Evolutionary conservation across 2,888 invertebrate species (phyloP).

Genomic region (Bedellia somnulentella): DNA sequence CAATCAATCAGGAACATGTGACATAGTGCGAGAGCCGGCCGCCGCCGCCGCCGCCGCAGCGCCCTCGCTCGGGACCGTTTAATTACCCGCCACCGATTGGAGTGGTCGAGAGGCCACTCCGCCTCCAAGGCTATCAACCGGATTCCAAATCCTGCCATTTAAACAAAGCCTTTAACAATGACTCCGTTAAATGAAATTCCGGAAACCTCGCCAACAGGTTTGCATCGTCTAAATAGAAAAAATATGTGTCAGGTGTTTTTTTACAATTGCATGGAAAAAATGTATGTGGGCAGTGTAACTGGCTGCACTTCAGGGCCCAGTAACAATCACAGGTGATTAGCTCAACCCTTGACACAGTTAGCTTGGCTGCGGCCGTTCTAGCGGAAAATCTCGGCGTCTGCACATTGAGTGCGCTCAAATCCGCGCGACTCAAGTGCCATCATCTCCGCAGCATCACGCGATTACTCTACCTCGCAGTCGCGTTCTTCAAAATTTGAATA

Average conservation of each 20-base stretch:
- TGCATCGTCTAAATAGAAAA: background rate
- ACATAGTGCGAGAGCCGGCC: background rate
- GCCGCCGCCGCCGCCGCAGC: conserved; percentile 10
- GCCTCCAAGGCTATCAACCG: conserved; percentile 55
- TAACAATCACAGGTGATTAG: conserved; percentile 47
- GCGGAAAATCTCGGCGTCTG: conserved; percentile 48
- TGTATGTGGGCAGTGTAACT: no score
- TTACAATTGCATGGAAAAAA: no score
- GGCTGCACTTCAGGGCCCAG: conserved; percentile 33
- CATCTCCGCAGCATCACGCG: no score
- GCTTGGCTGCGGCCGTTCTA: conserved; percentile 36
- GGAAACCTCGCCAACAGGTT: no score
- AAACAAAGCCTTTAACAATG: conserved; percentile 40
- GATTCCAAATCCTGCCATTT: conserved; percentile 53
- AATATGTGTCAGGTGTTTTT: background rate
- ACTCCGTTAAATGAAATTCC: conserved; percentile 12
- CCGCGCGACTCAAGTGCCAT: conserved; percentile 16
- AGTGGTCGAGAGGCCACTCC: conserved; percentile 54
- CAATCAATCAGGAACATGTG: conserved; percentile 1
- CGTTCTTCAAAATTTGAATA: no score
- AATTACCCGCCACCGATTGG: conserved; percentile 49
- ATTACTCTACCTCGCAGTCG: no score
- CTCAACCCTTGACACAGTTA: conserved; percentile 54
- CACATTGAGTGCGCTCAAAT: conserved; percentile 21
- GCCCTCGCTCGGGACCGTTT: conserved; percentile 26